Percentiles rank a stretch among this genome's conserved stretches.
These are phyloP conservation scores for Cyrtonyx montezumae DNA, from an alignment of 2,113 vertebrate genomes.

Conservation along the genomic window DNA sequence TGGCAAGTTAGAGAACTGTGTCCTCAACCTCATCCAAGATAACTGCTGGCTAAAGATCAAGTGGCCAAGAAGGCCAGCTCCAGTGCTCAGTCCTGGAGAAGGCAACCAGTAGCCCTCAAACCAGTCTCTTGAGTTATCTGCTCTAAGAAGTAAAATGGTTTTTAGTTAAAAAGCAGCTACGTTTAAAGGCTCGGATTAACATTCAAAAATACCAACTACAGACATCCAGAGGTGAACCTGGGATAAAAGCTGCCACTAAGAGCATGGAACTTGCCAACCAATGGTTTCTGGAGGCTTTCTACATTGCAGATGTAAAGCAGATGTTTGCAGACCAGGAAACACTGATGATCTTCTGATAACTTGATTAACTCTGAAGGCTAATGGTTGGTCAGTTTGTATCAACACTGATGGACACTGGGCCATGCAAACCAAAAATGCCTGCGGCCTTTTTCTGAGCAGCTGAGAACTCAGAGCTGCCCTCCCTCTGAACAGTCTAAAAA, in stretches of 20 bases:
- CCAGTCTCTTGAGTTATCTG: background rate
- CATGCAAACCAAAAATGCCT: background rate
- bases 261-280: rapidly evolving
- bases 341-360: background rate
- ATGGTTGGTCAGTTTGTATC: rapidly evolving
- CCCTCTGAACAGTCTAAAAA: background rate
- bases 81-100: rapidly evolving
- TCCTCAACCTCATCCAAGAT: background rate
- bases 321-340: background rate
- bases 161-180: background rate
- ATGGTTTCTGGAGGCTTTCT: background rate
- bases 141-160: background rate
- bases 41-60: background rate
- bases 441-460: rapidly evolving
- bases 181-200: background rate
- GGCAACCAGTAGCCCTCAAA: background rate
- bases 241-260: rapidly evolving
- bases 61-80: rapidly evolving
- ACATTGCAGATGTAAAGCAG: background rate
- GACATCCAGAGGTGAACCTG: background rate
- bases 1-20: rapidly evolving
- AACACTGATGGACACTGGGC: rapidly evolving
- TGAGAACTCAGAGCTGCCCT: background rate
- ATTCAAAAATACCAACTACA: background rate
- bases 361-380: too few relatives aligned